Evolutionary conservation across 2,113 vertebrate species (phyloP).

Genomic region (Anoplopoma fimbria): DNA sequence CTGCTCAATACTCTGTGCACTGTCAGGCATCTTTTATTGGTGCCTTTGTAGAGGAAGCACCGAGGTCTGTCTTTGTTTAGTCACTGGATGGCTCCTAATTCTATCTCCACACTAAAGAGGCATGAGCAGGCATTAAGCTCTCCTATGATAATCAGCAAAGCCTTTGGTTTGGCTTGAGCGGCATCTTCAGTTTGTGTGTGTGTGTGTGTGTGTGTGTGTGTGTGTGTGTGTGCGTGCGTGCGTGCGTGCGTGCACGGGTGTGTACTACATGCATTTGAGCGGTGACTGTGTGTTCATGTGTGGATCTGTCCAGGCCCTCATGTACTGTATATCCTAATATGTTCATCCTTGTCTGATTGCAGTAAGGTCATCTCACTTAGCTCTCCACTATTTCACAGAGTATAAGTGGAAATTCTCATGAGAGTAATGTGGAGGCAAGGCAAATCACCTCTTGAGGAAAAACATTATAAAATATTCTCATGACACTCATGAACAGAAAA

Average conservation of each 20-base stretch:
- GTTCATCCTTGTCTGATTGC: constrained; percentile 52
- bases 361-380: constrained; percentile 55
- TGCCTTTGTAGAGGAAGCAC: constrained; percentile 59
- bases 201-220: neutral
- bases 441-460: constrained; percentile 37
- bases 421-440: constrained; percentile 7
- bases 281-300: constrained; percentile 20
- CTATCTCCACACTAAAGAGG: constrained; percentile 50
- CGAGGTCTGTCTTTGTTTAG: constrained; percentile 45
- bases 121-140: constrained; percentile 45
- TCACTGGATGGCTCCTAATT: constrained; percentile 57
- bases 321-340: constrained; percentile 15
- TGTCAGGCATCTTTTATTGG: constrained; percentile 48
- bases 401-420: constrained; percentile 45
- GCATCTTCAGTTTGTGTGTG: constrained; percentile 6
- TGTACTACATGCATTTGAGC: neutral
- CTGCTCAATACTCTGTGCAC: constrained; percentile 13
- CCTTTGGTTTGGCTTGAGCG: constrained; percentile 40
- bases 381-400: constrained; percentile 45
- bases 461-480: constrained; percentile 45
- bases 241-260: neutral
- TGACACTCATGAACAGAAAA: constrained; percentile 24
- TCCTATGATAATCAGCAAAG: constrained; percentile 53
- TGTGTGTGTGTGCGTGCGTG: neutral
- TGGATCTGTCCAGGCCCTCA: constrained; percentile 33